Evolutionary conservation across 1,140 invertebrate species (phyloP).

Genomic region (Drosophila micromelanica): DNA sequence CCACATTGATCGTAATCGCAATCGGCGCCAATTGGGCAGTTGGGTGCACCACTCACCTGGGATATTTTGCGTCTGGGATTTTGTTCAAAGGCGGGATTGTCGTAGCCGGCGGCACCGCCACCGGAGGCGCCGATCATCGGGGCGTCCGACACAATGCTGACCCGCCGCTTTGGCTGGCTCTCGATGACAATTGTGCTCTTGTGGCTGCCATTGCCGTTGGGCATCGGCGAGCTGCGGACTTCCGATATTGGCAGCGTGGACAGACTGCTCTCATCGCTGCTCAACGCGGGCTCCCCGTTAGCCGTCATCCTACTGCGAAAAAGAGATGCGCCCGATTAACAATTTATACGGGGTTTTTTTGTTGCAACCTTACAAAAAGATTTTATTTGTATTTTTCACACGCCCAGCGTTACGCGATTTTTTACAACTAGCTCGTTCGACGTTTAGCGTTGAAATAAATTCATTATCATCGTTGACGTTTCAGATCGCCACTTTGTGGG

Average conservation of each 20-base stretch:
- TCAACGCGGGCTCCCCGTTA: slow-evolving; percentile 55
- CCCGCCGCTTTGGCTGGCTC: slow-evolving; percentile 78
- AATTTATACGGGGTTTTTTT: slow-evolving; percentile 13
- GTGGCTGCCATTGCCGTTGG: slow-evolving; percentile 59
- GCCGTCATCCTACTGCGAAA: slow-evolving; percentile 63
- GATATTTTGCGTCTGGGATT: slow-evolving; percentile 83
- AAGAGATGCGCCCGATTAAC: slow-evolving; percentile 9
- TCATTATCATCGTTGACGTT: slow-evolving; percentile 63
- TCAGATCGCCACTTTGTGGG: slow-evolving; percentile 43
- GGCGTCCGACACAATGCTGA: slow-evolving; percentile 81
- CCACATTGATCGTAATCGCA: slow-evolving; percentile 43
- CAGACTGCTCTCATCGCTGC: slow-evolving; percentile 44
- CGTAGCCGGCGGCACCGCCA: slow-evolving; percentile 65
- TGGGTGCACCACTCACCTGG: slow-evolving; percentile 65
- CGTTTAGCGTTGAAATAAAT: slow-evolving; percentile 81
- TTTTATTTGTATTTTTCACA: no score
- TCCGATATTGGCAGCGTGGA: slow-evolving; percentile 35
- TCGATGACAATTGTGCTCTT: slow-evolving; percentile 72
- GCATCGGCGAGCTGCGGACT: slow-evolving; percentile 54
- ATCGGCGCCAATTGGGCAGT: background rate
- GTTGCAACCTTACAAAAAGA: background rate
- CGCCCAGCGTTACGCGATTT: slow-evolving; percentile 46
- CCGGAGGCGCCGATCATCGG: slow-evolving; percentile 40
- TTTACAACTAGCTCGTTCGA: slow-evolving; percentile 80
- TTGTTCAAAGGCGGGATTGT: slow-evolving; percentile 81